phyloP scores from a whole-genome alignment of 2,888 invertebrate species.

The Athalia circularis region DNA sequence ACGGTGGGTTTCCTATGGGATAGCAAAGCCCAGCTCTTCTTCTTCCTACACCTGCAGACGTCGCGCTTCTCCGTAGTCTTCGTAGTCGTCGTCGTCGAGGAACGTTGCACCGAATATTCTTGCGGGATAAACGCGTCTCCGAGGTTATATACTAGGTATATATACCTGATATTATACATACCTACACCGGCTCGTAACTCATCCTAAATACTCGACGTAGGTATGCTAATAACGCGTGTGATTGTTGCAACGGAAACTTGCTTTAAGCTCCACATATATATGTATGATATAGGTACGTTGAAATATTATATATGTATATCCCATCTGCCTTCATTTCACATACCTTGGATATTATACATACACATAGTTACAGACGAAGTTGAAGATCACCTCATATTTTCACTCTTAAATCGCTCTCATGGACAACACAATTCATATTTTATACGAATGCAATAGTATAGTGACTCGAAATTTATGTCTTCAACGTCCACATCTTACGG shows the following conservation, averaged over 20 bases:
- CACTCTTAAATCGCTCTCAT: too few relatives aligned
- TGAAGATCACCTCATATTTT: too few relatives aligned
- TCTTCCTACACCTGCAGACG: slow-evolving; percentile 26
- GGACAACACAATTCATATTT: too few relatives aligned
- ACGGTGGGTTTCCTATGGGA: neutral
- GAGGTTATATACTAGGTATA: too few relatives aligned
- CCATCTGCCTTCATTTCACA: neutral
- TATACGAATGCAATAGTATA: too few relatives aligned
- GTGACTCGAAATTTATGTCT: too few relatives aligned
- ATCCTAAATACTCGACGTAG: slow-evolving; percentile 65
- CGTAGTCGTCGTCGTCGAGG: neutral
- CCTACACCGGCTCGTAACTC: slow-evolving; percentile 65
- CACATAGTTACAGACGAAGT: too few relatives aligned
- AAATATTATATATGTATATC: neutral
- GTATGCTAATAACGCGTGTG: slow-evolving; percentile 68
- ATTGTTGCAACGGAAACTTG: slow-evolving; percentile 62
- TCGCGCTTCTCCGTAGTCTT: neutral
- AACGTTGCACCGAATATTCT: slow-evolving; percentile 57
- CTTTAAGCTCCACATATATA: slow-evolving; percentile 58
- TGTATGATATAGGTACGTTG: slow-evolving; percentile 14
- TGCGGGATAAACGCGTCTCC: slow-evolving; percentile 58
- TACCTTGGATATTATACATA: too few relatives aligned
- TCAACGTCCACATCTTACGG: too few relatives aligned
- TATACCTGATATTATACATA: too few relatives aligned
- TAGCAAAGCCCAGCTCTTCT: neutral